Conservation (phyloP, 2,113 vertebrate species). For the Pelvicachromis taeniatus region DNA sequence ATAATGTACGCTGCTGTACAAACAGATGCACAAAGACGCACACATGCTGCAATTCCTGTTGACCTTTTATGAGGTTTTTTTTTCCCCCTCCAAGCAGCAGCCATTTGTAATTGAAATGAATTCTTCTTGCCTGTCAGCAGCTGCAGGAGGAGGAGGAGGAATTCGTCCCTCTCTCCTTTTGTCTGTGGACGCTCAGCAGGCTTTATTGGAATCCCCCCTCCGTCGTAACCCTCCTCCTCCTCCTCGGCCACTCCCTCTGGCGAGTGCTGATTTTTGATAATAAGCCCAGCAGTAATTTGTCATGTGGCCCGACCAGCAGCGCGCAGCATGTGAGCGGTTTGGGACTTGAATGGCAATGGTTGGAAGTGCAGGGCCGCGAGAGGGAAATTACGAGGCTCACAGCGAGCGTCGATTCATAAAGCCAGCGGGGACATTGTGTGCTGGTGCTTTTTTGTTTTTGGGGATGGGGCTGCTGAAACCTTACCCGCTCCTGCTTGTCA, state of each 20-base stretch:
- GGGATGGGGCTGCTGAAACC: not conserved
- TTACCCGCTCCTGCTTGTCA: slow-evolving; percentile 7
- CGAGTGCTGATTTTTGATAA: slow-evolving; percentile 65
- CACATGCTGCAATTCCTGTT: not conserved
- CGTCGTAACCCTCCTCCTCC: not conserved
- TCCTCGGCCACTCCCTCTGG: slow-evolving; percentile 38
- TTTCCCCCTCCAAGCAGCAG: not conserved
- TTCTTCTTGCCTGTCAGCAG: slow-evolving; percentile 32
- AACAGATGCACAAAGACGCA: not conserved
- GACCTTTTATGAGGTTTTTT: slow-evolving; percentile 32
- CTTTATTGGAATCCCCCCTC: slow-evolving; percentile 30
- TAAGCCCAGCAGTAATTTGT: slow-evolving; percentile 68
- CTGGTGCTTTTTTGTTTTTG: slow-evolving; percentile 39
- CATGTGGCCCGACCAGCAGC: slow-evolving; percentile 49
- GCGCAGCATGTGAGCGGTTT: slow-evolving; percentile 47
- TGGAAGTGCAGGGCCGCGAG: slow-evolving; percentile 31
- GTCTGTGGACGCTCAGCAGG: slow-evolving; percentile 21
- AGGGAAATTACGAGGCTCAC: slow-evolving; percentile 40
- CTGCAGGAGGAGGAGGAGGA: not conserved
- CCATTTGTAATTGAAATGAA: slow-evolving; percentile 47
- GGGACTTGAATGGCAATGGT: slow-evolving; percentile 51
- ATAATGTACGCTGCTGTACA: not conserved
- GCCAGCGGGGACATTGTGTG: slow-evolving; percentile 63
- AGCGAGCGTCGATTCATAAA: slow-evolving; percentile 60
- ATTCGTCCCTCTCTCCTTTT: slow-evolving; percentile 42